Conservation (phyloP, 2,113 vertebrate species). For the Mola mola region DNA sequence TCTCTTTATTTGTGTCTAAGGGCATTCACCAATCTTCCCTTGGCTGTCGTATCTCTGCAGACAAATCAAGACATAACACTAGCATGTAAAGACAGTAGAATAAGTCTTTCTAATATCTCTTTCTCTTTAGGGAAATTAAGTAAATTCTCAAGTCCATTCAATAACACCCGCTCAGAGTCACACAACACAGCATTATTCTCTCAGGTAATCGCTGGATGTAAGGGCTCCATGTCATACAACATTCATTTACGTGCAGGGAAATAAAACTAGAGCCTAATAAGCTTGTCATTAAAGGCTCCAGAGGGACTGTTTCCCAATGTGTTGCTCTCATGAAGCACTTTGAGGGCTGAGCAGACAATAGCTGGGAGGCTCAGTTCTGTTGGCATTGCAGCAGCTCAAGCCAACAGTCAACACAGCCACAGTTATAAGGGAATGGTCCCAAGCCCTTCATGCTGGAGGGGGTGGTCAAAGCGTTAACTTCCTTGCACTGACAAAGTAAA, state of each 20-base stretch:
- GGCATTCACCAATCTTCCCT: conserved; percentile 13
- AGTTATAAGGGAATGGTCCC: conserved; percentile 27
- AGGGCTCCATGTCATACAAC: conserved; percentile 4
- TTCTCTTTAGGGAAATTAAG: conserved; percentile 63
- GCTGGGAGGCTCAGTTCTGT: conserved; percentile 21
- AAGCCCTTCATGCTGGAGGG: conserved; percentile 30
- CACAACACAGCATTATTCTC: conserved; percentile 5
- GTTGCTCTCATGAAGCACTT: conserved; percentile 11
- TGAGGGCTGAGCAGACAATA: conserved; percentile 11
- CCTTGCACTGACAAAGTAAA: conserved; percentile 21
- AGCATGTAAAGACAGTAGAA: not conserved
- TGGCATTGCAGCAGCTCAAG: conserved; percentile 50
- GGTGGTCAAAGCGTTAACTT: conserved; percentile 36
- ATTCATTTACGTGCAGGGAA: conserved; percentile 10
- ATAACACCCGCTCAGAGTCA: conserved; percentile 36
- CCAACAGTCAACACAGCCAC: conserved; percentile 39
- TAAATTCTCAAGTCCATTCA: conserved; percentile 14
- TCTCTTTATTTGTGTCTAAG: not conserved
- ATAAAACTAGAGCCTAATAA: conserved; percentile 5
- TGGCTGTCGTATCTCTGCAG: not conserved
- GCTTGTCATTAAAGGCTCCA: conserved; percentile 8
- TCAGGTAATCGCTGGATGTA: conserved; percentile 5
- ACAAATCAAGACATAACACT: conserved; percentile 12
- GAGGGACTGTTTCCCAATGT: conserved; percentile 18
- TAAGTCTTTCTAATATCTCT: conserved; percentile 38